Conservation (phyloP, 1,140 invertebrate species). For the Harpegnathos saltator region DNA sequence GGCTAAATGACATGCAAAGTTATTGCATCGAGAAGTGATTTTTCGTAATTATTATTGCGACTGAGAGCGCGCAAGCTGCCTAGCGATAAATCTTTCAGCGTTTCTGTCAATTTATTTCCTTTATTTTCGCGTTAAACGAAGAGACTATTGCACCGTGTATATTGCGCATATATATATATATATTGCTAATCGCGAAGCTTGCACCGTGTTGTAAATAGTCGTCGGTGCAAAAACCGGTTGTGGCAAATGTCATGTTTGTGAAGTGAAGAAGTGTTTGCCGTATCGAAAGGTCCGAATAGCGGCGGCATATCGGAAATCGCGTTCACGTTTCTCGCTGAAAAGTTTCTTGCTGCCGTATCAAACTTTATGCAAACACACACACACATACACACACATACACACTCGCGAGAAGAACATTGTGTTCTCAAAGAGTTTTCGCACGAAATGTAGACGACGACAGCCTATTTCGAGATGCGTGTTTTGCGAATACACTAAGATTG, state of each 20-base stretch:
- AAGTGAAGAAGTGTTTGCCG: slow-evolving; percentile 42
- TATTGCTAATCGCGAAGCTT: slow-evolving; percentile 20
- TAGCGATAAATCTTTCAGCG: not conserved
- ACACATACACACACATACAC: not conserved
- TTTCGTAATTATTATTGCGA: not conserved
- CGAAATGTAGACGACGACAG: slow-evolving; percentile 26
- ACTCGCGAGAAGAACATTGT: slow-evolving; percentile 9
- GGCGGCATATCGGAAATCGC: slow-evolving; percentile 32
- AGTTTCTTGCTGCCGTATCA: slow-evolving; percentile 19
- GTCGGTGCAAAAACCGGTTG: slow-evolving; percentile 49
- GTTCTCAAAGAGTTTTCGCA: slow-evolving; percentile 20
- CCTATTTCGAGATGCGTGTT: slow-evolving; percentile 42
- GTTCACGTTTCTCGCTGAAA: slow-evolving; percentile 29
- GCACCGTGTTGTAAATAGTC: slow-evolving; percentile 37
- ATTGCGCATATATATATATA: too few relatives aligned
- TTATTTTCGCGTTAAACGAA: not conserved
- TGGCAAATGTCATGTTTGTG: slow-evolving; percentile 58
- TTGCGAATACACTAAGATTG: slow-evolving; percentile 9
- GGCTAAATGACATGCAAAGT: not conserved
- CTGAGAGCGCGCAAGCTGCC: not conserved
- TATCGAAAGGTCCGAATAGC: slow-evolving; percentile 43
- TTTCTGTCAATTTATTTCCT: slow-evolving; percentile 5
- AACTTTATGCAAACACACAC: slow-evolving; percentile 17
- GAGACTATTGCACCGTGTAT: not conserved
- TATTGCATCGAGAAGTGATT: not conserved